A percentile compares a stretch with the other conserved stretches of the same genome.
These are phyloP conservation scores for Synergus itoensis DNA, from an alignment of 2,888 invertebrate species.

Conservation along the genomic window DNA sequence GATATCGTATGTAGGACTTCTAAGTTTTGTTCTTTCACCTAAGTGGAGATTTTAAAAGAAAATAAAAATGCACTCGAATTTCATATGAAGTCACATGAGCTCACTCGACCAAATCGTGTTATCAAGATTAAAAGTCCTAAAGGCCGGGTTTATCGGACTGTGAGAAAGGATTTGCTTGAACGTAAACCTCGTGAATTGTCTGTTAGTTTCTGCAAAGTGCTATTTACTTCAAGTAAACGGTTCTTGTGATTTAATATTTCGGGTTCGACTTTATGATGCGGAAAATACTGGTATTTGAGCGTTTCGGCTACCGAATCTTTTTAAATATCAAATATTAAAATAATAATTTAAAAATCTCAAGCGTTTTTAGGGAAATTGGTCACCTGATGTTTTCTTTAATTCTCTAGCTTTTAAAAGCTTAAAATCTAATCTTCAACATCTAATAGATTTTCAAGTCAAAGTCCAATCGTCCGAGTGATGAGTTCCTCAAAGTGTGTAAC, in stretches of 20 bases:
- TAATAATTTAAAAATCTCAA: not conserved
- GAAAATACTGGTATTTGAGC: not conserved
- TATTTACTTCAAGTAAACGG: constrained; percentile 8
- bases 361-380: not conserved
- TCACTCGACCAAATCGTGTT: constrained; percentile 37
- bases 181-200: constrained; percentile 32
- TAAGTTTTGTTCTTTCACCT: not conserved
- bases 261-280: not conserved
- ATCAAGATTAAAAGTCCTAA: constrained; percentile 26
- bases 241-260: not conserved
- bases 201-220: constrained; percentile 12
- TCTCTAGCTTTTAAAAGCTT: too few relatives aligned
- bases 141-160: constrained; percentile 18
- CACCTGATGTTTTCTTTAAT: too few relatives aligned
- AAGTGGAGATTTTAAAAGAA: not conserved
- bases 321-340: not conserved
- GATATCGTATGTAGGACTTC: not conserved
- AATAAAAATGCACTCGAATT: constrained; percentile 10
- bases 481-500: not conserved
- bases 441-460: not conserved
- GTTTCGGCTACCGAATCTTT: not conserved
- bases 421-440: not conserved
- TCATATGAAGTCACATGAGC: constrained; percentile 31
- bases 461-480: not conserved
- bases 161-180: constrained; percentile 40